These are phyloP conservation scores for Carassius carassius DNA, from an alignment of 2,113 vertebrate genomes.

Conservation along the genomic window DNA sequence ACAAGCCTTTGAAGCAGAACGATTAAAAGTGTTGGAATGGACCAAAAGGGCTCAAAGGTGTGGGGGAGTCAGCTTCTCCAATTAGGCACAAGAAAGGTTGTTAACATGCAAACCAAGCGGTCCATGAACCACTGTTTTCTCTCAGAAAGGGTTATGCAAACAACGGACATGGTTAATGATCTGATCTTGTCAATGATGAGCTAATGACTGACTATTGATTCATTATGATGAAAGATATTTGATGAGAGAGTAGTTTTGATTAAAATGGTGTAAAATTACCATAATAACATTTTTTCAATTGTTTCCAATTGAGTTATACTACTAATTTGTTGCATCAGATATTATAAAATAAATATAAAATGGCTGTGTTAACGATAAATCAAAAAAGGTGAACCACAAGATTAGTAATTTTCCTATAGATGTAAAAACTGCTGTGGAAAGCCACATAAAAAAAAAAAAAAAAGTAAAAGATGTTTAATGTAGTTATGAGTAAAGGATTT, in stretches of 20 bases:
- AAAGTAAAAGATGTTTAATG: too few relatives aligned
- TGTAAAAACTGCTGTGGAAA: too few relatives aligned
- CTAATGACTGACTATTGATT: background rate
- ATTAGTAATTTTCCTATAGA: too few relatives aligned
- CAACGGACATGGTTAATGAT: conserved; percentile 62
- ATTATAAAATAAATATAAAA: background rate
- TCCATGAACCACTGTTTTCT: conserved; percentile 71
- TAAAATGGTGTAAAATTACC: background rate
- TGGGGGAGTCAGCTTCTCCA: conserved; percentile 52
- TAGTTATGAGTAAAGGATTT: too few relatives aligned
- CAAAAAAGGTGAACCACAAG: too few relatives aligned
- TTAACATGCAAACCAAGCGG: conserved; percentile 46
- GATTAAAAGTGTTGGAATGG: conserved; percentile 71
- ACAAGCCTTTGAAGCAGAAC: conserved; percentile 68
- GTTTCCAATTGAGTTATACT: background rate
- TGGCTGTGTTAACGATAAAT: background rate
- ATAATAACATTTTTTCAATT: background rate
- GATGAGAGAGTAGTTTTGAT: background rate
- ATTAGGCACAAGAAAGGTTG: conserved; percentile 58
- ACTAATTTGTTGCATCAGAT: background rate
- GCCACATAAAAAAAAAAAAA: too few relatives aligned
- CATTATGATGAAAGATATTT: background rate
- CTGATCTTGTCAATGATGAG: background rate
- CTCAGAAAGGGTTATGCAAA: conserved; percentile 71
- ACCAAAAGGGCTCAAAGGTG: conserved; percentile 62